Evolutionary conservation across 2,113 vertebrate species (phyloP), one percentile per base, ranked within the genome.

Genomic region (Ovis canadensis): DNA sequence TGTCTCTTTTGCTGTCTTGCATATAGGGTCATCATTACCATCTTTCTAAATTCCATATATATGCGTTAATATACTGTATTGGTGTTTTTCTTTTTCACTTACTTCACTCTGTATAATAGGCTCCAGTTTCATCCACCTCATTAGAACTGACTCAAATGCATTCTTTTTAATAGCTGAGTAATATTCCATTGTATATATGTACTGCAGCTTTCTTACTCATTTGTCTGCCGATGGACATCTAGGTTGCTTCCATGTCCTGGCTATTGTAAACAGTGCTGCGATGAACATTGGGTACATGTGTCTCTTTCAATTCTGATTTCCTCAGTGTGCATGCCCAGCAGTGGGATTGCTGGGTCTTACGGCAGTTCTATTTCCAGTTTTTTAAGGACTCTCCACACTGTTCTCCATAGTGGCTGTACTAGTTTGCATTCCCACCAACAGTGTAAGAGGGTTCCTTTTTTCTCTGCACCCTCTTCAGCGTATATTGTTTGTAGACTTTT

Each of bases 181-280:
- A 67, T 67, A 67, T n/a, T 36, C 33, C 16, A n/a, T 67, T n/a
- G 15, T 67, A 17, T n/a, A n/a, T n/a, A 64, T 64, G 62, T 19
- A 67, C 33, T 16, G 9, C 62, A 67, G 62, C 62, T 67, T 67
- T 36, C 33, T 67, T 67, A 67, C 10, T 2, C 33, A 10, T 19
- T 19, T 4, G 0, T 67, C 8, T 67, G 33, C 64, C 0, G 0
- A 5, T 67, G 33, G 64, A 10, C 4, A 36, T 33, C 33, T 67
- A 67, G 33, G 7, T 67, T n/a, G 62, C 62, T 67, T 67, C 33
- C 33, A 67, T n/a, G 62, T 67, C 3, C 62, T 67, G 62, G 16
- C 62, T n/a, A 19, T n/a, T 67, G 16, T n/a, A 67, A 67, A 67
- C 16, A 67, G 33, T 67, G 33, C 33, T 67, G 33, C 1, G 1